phyloP scores from a whole-genome alignment of 2,797 vertebrate species.

The Enteromius paludinosus region DNA sequence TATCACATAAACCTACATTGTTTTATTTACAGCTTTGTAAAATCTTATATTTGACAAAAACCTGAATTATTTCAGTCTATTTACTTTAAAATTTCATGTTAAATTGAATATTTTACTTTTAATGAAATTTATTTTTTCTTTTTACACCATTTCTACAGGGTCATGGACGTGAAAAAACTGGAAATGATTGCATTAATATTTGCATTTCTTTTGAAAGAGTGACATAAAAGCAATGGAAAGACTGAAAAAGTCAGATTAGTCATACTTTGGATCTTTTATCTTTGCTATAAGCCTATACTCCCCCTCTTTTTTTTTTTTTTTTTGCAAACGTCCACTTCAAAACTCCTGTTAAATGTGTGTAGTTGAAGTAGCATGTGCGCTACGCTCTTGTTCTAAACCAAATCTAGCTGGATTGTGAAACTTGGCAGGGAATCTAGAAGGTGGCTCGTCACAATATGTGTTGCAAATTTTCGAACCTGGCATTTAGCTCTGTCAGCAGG shows the following conservation, averaged over 20 bases:
- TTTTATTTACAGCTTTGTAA: not conserved
- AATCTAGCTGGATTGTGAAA: slow-evolving; percentile 4
- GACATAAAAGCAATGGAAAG: slow-evolving; percentile 20
- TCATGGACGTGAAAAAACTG: not conserved
- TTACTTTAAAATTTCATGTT: not conserved
- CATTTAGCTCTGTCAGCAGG: slow-evolving; percentile 64
- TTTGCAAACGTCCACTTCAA: slow-evolving; percentile 4
- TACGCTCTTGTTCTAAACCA: not conserved
- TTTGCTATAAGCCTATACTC: not conserved
- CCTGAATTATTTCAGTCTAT: not conserved
- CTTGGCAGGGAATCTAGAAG: slow-evolving; percentile 18
- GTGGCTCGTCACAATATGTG: slow-evolving; percentile 55
- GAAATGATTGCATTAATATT: slow-evolving; percentile 27
- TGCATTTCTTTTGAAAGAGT: slow-evolving; percentile 29
- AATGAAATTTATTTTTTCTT: not conserved
- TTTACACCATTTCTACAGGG: not conserved
- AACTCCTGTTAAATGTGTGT: slow-evolving; percentile 27
- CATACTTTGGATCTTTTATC: slow-evolving; percentile 17
- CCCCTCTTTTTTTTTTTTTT: not conserved
- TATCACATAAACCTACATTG: not conserved
- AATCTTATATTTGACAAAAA: not conserved
- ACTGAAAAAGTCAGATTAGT: slow-evolving; percentile 40
- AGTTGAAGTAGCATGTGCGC: not conserved
- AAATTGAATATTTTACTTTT: not conserved
- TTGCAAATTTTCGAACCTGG: slow-evolving; percentile 61